phyloP scores from a whole-genome alignment of 2,113 vertebrate genomes.

The Synodontis membranacea region DNA sequence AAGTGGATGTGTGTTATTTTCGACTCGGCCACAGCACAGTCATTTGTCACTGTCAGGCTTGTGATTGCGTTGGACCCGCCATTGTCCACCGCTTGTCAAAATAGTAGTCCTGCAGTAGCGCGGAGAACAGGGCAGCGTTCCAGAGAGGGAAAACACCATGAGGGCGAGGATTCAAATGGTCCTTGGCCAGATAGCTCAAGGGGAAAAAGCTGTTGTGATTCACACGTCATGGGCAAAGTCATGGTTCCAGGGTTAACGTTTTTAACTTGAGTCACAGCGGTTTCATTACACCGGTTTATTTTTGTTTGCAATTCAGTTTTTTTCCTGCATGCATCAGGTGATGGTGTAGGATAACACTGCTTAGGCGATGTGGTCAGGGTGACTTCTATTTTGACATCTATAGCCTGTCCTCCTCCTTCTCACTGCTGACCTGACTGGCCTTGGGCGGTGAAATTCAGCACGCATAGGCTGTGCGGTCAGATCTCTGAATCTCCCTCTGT shows the following conservation, averaged over 20 bases:
- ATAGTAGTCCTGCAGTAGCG: constrained; percentile 82
- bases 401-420: constrained; percentile 68
- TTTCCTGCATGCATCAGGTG: background rate
- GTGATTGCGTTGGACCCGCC: constrained; percentile 99
- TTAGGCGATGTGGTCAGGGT: constrained; percentile 42
- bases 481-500: constrained; percentile 91
- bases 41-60: constrained; percentile 99
- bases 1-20: constrained; percentile 99
- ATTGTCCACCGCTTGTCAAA: constrained; percentile 98
- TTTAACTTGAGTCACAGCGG: background rate
- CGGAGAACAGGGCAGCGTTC: constrained; percentile 81
- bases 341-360: background rate
- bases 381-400: constrained; percentile 81
- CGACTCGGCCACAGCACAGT: constrained; percentile 91
- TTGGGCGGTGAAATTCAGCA: constrained; percentile 87
- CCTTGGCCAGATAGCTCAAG: constrained; percentile 13
- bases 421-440: constrained; percentile 81
- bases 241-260: constrained; percentile 1
- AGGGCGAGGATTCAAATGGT: constrained; percentile 10
- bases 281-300: background rate
- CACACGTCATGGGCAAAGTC: background rate
- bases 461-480: constrained; percentile 83
- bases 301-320: background rate
- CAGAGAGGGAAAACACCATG: constrained; percentile 59
- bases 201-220: constrained; percentile 20